These are phyloP conservation scores for Tyria jacobaeae DNA, from an alignment of 2,888 invertebrate genomes.

Conservation along the genomic window DNA sequence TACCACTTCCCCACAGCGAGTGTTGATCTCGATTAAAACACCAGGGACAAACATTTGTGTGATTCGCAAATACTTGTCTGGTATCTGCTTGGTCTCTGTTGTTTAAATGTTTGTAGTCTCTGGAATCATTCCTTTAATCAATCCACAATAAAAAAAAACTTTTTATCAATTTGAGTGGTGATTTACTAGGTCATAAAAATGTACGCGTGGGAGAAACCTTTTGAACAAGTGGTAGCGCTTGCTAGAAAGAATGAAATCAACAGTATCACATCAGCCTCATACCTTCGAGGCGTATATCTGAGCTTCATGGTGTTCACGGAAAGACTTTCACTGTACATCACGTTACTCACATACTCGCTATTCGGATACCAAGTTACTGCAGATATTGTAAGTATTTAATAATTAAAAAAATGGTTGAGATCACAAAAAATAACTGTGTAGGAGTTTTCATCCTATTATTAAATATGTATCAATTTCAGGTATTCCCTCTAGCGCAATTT, in stretches of 20 bases:
- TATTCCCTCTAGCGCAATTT: conserved; percentile 88
- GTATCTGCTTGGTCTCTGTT: too few species aligned
- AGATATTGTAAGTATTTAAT: conserved; percentile 81
- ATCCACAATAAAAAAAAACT: too few species aligned
- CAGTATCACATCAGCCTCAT: conserved; percentile 88
- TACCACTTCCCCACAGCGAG: too few species aligned
- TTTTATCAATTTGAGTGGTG: neutral
- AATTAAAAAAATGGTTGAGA: neutral
- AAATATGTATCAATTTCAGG: conserved; percentile 70
- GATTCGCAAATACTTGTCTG: too few species aligned
- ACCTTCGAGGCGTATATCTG: conserved; percentile 89
- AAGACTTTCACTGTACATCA: conserved; percentile 93
- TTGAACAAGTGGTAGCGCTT: conserved; percentile 92
- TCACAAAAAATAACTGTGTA: neutral
- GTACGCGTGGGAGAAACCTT: conserved; percentile 98
- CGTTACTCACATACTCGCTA: conserved; percentile 91
- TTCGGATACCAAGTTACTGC: conserved; percentile 87
- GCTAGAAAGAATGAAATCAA: conserved; percentile 90
- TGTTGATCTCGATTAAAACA: too few species aligned
- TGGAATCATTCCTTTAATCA: too few species aligned
- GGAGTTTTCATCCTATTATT: neutral
- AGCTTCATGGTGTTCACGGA: conserved; percentile 94
- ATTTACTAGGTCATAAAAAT: conserved; percentile 94
- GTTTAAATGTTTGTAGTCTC: too few species aligned
- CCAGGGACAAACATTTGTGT: too few species aligned